phyloP scores from a whole-genome alignment of 2,888 invertebrate genomes.

The Oxyscelio sp. region DNA sequence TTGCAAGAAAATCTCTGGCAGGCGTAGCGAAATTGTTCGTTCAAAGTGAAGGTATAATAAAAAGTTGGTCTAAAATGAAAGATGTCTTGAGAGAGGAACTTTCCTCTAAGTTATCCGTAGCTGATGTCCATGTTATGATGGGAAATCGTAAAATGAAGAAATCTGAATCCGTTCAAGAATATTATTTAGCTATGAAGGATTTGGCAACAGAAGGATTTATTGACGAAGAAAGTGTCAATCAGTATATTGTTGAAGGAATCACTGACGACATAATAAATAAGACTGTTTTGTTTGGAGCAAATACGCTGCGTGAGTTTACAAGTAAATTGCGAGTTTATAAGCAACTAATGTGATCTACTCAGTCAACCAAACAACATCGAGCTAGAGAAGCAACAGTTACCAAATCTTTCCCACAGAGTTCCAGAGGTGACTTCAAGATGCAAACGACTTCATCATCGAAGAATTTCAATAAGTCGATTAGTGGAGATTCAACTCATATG shows the following conservation, averaged over 20 bases:
- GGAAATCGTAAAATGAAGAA: constrained; percentile 34
- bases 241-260: constrained; percentile 65
- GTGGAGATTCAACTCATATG: background rate
- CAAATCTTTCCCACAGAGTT: background rate
- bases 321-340: background rate
- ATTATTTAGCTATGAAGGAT: constrained; percentile 65
- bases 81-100: too few relatives aligned
- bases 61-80: background rate
- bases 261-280: constrained; percentile 33
- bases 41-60: background rate
- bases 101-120: too few relatives aligned
- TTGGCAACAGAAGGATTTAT: constrained; percentile 37
- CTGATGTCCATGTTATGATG: constrained; percentile 4
- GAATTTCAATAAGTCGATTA: background rate
- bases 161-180: constrained; percentile 57
- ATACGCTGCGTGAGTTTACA: background rate
- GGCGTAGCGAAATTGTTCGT: constrained; percentile 21
- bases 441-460: background rate
- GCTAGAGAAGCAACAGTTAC: background rate
- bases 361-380: background rate
- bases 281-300: constrained; percentile 40
- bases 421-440: too few relatives aligned
- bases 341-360: background rate
- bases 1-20: constrained; percentile 29
- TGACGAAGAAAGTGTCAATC: constrained; percentile 34